These are phyloP conservation scores for Dolichotis patagonum DNA, from an alignment of 2,113 vertebrate genomes.

Conservation along the genomic window DNA sequence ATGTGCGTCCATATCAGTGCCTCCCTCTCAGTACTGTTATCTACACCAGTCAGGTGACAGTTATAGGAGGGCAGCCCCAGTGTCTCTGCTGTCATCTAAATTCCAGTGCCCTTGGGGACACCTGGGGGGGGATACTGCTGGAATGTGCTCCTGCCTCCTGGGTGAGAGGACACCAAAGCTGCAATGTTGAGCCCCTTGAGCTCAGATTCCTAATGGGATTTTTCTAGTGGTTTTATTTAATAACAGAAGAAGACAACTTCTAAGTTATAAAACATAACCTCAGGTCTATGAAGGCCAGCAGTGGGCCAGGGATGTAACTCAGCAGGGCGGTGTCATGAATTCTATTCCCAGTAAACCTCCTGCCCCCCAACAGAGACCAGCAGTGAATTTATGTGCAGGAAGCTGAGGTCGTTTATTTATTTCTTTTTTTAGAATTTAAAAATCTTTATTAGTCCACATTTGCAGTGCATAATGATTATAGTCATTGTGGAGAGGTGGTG, in stretches of 20 bases:
- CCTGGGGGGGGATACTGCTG: background rate
- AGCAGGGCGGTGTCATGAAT: too few species aligned
- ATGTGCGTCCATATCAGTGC: background rate
- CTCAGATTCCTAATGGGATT: background rate
- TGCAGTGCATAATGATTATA: background rate
- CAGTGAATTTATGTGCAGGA: background rate
- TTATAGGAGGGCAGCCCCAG: background rate
- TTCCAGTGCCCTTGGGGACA: background rate
- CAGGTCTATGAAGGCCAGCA: background rate
- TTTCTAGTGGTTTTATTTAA: slow-evolving; percentile 39
- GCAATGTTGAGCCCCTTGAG: background rate
- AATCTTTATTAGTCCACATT: background rate
- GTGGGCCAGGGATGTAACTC: too few species aligned
- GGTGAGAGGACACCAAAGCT: background rate
- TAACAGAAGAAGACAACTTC: background rate
- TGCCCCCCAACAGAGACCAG: too few species aligned
- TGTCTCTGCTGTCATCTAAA: background rate
- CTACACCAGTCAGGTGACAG: rapidly evolving
- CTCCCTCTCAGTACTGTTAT: rapidly evolving
- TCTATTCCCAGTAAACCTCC: too few species aligned
- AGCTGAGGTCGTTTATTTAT: background rate
- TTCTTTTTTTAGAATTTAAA: background rate
- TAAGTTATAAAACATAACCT: background rate
- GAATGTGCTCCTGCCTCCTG: background rate
- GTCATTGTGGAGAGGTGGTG: background rate